Conservation (phyloP, 2,797 vertebrate genomes). For the Tolypeutes matacus region DNA sequence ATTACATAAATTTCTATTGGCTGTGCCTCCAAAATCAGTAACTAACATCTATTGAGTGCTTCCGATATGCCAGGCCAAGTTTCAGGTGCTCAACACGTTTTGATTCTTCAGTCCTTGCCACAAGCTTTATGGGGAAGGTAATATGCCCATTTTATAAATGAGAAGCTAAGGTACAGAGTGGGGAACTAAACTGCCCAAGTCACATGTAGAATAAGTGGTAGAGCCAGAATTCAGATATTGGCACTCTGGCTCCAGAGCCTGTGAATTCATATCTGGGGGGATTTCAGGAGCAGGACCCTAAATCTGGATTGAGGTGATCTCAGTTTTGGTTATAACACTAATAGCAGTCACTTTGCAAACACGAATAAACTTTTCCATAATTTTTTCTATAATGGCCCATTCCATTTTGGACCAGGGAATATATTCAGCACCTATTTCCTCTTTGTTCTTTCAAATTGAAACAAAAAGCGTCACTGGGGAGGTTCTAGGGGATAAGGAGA, state of each 20-base stretch:
- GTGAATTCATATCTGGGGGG: neutral
- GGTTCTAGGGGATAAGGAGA: neutral
- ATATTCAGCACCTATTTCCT: neutral
- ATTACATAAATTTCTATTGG: neutral
- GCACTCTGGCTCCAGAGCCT: neutral
- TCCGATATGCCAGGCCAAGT: neutral
- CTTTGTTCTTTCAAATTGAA: neutral
- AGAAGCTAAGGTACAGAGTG: neutral
- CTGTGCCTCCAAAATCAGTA: neutral
- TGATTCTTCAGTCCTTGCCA: neutral
- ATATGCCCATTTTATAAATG: neutral
- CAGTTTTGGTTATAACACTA: neutral
- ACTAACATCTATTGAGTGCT: neutral
- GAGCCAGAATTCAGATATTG: neutral
- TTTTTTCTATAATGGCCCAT: neutral
- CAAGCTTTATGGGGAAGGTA: neutral
- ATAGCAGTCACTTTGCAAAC: neutral
- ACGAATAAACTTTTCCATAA: neutral
- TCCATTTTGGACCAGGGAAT: neutral
- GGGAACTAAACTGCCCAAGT: neutral
- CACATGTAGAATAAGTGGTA: neutral
- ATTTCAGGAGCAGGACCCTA: neutral
- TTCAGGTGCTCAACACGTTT: rapidly evolving
- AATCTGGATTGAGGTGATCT: neutral
- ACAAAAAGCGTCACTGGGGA: neutral